A percentile compares a stretch with the other conserved stretches of the same genome.
These are phyloP conservation scores for Melanerpes aurifrons DNA, from an alignment of 2,113 vertebrate genomes.

Conservation along the genomic window DNA sequence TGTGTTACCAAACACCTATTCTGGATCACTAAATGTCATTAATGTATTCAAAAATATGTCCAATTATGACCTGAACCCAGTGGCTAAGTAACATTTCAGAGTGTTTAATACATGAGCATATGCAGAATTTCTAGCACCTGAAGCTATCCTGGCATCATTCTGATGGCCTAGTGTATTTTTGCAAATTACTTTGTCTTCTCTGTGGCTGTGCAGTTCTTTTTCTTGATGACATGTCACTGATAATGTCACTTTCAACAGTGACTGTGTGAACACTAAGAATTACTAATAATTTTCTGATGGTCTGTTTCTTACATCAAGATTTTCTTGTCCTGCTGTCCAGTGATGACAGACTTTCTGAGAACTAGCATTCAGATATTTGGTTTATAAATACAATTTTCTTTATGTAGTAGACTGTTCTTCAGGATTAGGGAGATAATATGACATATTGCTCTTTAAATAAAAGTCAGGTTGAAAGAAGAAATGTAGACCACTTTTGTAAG, in stretches of 20 bases:
- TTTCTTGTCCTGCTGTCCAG: not conserved
- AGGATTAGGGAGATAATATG: slow-evolving; percentile 45
- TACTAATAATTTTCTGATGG: slow-evolving; percentile 65
- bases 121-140: slow-evolving; percentile 31
- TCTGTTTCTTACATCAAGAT: slow-evolving; percentile 27
- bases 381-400: slow-evolving; percentile 22
- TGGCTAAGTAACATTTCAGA: not conserved
- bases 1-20: not conserved
- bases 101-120: not conserved
- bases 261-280: slow-evolving; percentile 51
- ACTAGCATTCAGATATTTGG: slow-evolving; percentile 22
- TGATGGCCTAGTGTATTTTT: slow-evolving; percentile 56
- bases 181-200: slow-evolving; percentile 72
- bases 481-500: not conserved
- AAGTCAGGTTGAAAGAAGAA: not conserved
- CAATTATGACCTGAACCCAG: not conserved
- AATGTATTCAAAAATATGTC: not conserved
- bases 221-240: slow-evolving; percentile 57
- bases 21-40: not conserved
- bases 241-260: slow-evolving; percentile 71
- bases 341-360: slow-evolving; percentile 50
- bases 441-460: slow-evolving; percentile 23
- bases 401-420: not conserved
- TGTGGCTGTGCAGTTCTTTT: slow-evolving; percentile 49
- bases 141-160: slow-evolving; percentile 50